These are phyloP conservation scores for Triops cancriformis DNA, from an alignment of 1,140 invertebrate genomes.

Conservation along the genomic window DNA sequence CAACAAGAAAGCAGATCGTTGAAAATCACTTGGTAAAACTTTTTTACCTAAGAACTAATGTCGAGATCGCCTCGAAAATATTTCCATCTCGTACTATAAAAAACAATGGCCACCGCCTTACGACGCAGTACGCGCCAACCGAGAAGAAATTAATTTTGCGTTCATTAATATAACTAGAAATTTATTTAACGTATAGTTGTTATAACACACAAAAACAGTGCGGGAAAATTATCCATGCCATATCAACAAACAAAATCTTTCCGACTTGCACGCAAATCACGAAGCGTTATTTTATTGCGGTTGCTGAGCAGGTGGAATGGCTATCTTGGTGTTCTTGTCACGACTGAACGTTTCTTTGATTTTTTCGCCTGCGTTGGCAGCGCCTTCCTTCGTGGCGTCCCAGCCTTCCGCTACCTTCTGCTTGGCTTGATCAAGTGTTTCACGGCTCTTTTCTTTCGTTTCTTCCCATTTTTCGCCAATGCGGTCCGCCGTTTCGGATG, in stretches of 20 bases:
- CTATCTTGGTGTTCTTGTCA: conserved; percentile 10
- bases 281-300: background rate
- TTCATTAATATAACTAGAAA: background rate
- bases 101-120: too few species aligned
- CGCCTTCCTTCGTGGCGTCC: background rate
- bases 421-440: background rate
- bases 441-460: background rate
- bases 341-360: background rate
- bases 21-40: too few species aligned
- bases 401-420: background rate
- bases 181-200: background rate
- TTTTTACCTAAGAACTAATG: too few species aligned
- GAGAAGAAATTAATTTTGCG: background rate
- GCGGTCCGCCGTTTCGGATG: background rate
- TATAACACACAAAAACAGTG: background rate
- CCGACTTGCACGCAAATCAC: background rate
- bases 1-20: too few species aligned
- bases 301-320: background rate
- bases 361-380: background rate
- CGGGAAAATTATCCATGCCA: background rate
- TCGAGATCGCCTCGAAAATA: too few species aligned
- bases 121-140: too few species aligned
- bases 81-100: too few species aligned
- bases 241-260: background rate
- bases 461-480: background rate